Conservation (phyloP, 2,888 invertebrate genomes). For the Perizoma affinitatum region DNA sequence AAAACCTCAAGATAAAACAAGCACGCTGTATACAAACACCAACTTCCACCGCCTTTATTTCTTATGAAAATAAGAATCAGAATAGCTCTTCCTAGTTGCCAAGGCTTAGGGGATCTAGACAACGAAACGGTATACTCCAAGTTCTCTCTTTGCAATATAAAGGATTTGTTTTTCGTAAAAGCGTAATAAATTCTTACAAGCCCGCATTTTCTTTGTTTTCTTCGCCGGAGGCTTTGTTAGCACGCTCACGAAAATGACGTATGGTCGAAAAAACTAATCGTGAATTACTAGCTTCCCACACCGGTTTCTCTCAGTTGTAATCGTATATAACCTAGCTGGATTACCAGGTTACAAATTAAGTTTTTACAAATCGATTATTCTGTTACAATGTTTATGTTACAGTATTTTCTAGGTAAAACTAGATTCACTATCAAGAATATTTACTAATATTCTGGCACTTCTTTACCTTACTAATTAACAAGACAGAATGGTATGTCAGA, state of each 20-base stretch:
- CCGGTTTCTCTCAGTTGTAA: no score
- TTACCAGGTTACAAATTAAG: no score
- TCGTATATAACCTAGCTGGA: no score
- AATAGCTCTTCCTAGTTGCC: not conserved
- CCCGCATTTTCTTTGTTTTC: conserved; percentile 10
- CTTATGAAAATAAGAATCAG: conserved; percentile 20
- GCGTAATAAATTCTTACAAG: conserved; percentile 31
- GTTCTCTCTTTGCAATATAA: conserved; percentile 51
- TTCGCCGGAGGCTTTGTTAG: conserved; percentile 12
- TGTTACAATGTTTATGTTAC: no score
- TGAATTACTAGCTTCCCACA: not conserved
- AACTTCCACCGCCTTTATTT: conserved; percentile 4
- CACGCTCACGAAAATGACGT: not conserved
- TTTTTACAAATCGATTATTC: no score
- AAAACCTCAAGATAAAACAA: conserved; percentile 41
- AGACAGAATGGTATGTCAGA: no score
- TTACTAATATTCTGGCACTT: no score
- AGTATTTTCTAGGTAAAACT: no score
- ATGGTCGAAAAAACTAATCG: not conserved
- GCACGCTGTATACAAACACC: conserved; percentile 19
- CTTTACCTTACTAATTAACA: no score
- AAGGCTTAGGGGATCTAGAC: conserved; percentile 33
- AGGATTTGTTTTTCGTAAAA: conserved; percentile 40
- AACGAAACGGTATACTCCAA: conserved; percentile 45
- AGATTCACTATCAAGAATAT: no score